Evolutionary conservation across 2,113 vertebrate species (phyloP).

Genomic region (Coracopsis vasa): DNA sequence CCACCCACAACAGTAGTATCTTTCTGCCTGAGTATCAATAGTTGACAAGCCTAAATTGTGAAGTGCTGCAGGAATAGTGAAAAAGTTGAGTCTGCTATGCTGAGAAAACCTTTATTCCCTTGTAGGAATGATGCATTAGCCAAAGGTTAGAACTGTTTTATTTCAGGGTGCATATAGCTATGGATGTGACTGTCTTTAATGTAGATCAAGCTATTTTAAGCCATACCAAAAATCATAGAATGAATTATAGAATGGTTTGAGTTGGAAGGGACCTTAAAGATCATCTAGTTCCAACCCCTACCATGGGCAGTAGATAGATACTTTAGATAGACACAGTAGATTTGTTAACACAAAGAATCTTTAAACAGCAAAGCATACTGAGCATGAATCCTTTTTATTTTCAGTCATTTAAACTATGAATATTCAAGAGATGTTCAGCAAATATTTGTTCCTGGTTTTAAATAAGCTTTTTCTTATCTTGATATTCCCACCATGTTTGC

Average conservation of each 20-base stretch:
- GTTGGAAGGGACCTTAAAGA: neutral
- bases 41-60: neutral
- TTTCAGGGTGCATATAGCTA: neutral
- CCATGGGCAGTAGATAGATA: neutral
- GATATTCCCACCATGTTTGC: neutral
- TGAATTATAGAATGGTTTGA: neutral
- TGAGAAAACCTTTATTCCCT: neutral
- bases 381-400: neutral
- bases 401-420: neutral
- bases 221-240: neutral
- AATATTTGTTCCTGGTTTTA: conserved; percentile 9
- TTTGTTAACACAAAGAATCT: neutral
- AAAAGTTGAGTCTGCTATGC: neutral
- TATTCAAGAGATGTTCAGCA: neutral
- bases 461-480: neutral
- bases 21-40: conserved; percentile 16
- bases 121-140: neutral
- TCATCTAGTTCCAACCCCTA: neutral
- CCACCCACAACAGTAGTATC: conserved; percentile 20
- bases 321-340: neutral
- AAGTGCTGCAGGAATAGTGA: neutral
- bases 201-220: neutral
- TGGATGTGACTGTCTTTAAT: neutral
- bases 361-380: neutral
- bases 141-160: neutral